phyloP scores from a whole-genome alignment of 2,888 invertebrate genomes.

The Eumacrocentrus americanus region DNA sequence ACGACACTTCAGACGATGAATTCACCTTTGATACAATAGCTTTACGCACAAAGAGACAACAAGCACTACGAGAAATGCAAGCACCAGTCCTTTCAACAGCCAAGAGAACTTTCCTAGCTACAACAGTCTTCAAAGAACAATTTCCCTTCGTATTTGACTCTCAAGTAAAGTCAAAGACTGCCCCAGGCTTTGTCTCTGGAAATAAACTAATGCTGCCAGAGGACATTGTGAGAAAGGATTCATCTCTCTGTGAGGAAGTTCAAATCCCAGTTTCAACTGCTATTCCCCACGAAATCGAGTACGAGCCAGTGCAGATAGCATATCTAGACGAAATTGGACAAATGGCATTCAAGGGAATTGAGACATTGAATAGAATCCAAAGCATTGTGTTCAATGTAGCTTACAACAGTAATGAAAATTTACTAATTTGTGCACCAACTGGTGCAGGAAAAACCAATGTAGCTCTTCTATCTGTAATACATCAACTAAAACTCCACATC shows the following conservation, averaged over 20 bases:
- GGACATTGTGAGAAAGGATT: conserved; percentile 75
- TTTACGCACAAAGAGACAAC: conserved; percentile 64
- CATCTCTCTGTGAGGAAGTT: conserved; percentile 83
- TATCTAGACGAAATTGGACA: conserved; percentile 80
- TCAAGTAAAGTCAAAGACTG: conserved; percentile 71
- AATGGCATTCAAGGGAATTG: conserved; percentile 86
- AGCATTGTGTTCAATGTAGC: conserved; percentile 94
- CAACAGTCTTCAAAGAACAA: conserved; percentile 60
- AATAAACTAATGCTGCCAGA: conserved; percentile 81
- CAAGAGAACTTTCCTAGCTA: conserved; percentile 45
- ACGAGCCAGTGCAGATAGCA: conserved; percentile 69
- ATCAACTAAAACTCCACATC: conserved; percentile 86
- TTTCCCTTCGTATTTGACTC: conserved; percentile 91
- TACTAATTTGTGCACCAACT: conserved; percentile 97
- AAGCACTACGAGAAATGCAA: conserved; percentile 60
- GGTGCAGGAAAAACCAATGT: conserved; percentile 99
- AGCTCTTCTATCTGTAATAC: conserved; percentile 89
- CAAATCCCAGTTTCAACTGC: conserved; percentile 75
- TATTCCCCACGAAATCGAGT: conserved; percentile 68
- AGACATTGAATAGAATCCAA: conserved; percentile 91
- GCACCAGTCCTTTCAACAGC: conserved; percentile 63
- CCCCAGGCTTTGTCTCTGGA: conserved; percentile 79
- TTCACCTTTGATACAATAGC: conserved; percentile 63
- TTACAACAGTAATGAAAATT: conserved; percentile 94
- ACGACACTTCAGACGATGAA: conserved; percentile 61